Evolutionary conservation across 2,888 invertebrate species (phyloP), one percentile per base, ranked within the genome.

Genomic region (Galerucella calmariensis): DNA sequence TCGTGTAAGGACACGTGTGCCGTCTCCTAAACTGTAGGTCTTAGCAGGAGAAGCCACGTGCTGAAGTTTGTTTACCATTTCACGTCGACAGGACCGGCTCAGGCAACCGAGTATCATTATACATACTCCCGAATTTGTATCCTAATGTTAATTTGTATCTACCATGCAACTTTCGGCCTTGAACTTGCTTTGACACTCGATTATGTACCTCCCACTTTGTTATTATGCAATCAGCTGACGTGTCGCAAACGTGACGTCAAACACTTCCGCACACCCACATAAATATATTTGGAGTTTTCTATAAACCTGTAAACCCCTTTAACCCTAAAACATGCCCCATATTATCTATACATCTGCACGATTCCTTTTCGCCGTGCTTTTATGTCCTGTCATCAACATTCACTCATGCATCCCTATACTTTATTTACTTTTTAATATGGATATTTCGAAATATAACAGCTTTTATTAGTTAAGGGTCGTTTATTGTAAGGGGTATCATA

Each of bases 201-300:
- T 85, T 84, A 84, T 81, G 80, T 83, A 81, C 84, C 84, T 84
- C 85, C 84, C 85, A 86, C 85, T 85, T 85, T 85, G 84, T 85
- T 85, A 85, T 85, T 87, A 86, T 86, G 85, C 86, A 86, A 86
- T 86, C 86, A 86, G 86, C 86, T 87, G 86, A 86, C 86, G 85
- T 86, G 84, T 85, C 84, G 83, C 83, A 84, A 84, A 83, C 82
- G 84, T 85, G 85, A 85, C 85, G 86, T 85, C 84, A 83, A 84
- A 79, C 81, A 80, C 80, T 83, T 82, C 83, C 81, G 79, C 77
- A 79, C 79, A 80, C 80, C 81, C 76, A 78, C 79, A 74, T 75
- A 72, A 58, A 67, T 70, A 14, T 72, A 62, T 69, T 46, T 41
- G 8, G 14, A 51, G 14, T n/a, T 51, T n/a, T 51, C 8, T 51